These are phyloP conservation scores for Protodeltote pygarga DNA, from an alignment of 2,888 invertebrate species.

Conservation along the genomic window DNA sequence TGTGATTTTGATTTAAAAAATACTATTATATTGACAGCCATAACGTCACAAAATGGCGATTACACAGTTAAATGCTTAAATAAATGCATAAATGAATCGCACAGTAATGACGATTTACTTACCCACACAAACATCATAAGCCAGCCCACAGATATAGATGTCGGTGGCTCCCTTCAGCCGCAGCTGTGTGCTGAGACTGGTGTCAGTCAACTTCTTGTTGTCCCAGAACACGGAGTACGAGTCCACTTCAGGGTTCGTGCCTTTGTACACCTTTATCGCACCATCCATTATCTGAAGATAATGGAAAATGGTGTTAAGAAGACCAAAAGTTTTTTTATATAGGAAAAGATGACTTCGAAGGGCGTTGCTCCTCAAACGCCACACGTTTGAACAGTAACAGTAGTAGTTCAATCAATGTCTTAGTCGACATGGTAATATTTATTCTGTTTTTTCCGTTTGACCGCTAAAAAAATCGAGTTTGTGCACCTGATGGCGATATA, in stretches of 20 bases:
- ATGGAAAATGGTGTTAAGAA: background rate
- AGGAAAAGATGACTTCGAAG: no score
- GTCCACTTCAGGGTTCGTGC: slow-evolving; percentile 97
- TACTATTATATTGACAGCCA: no score
- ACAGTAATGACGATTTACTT: background rate
- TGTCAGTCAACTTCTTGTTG: slow-evolving; percentile 96
- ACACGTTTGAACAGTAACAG: no score
- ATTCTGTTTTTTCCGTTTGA: no score
- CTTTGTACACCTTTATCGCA: slow-evolving; percentile 94
- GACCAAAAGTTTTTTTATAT: no score
- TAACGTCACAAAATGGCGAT: no score
- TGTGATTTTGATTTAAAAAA: no score
- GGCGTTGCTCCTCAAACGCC: background rate
- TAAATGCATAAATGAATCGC: background rate
- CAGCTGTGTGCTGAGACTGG: slow-evolving; percentile 93
- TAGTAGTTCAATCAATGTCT: no score
- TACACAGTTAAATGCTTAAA: background rate
- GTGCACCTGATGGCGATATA: no score
- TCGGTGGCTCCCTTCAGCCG: slow-evolving; percentile 94
- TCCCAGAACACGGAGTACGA: slow-evolving; percentile 99
- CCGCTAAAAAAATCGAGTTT: no score
- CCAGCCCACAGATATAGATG: slow-evolving; percentile 97
- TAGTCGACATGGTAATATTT: no score
- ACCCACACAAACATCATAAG: slow-evolving; percentile 98
- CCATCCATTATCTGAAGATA: slow-evolving; percentile 89